Conservation (phyloP, 2,797 vertebrate genomes). For the Potorous gilbertii region DNA sequence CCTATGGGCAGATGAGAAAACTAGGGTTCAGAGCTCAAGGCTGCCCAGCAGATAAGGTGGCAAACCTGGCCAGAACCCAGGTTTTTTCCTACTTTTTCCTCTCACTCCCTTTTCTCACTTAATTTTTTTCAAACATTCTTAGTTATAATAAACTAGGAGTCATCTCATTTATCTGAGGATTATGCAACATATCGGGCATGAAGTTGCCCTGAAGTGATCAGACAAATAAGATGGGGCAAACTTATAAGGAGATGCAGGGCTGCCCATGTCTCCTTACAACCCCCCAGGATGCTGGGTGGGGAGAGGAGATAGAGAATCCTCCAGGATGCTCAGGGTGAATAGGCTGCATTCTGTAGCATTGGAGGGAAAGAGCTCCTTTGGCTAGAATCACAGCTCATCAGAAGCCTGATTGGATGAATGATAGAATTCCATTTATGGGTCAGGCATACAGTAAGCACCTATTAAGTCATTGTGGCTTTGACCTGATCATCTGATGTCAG, state of each 20-base stretch:
- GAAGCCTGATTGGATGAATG: neutral
- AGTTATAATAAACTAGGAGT: neutral
- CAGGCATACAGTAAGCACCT: neutral
- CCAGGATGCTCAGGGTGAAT: neutral
- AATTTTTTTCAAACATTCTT: neutral
- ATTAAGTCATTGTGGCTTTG: neutral
- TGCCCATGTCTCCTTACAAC: neutral
- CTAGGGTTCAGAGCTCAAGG: neutral
- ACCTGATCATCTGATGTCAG: neutral
- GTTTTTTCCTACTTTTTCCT: neutral
- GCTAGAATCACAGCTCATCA: neutral
- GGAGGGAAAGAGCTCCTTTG: no score
- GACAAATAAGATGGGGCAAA: neutral
- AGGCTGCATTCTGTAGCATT: neutral
- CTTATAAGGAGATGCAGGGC: no score
- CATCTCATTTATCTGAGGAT: neutral
- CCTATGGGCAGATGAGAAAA: neutral
- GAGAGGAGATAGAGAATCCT: neutral
- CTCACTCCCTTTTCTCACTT: neutral
- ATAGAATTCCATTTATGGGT: neutral
- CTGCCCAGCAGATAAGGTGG: neutral
- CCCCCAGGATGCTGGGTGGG: no score
- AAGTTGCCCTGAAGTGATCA: neutral
- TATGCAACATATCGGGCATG: no score
- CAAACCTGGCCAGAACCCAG: neutral